phyloP scores from a whole-genome alignment of 1,140 invertebrate species.

The Reticulitermes speratus region DNA sequence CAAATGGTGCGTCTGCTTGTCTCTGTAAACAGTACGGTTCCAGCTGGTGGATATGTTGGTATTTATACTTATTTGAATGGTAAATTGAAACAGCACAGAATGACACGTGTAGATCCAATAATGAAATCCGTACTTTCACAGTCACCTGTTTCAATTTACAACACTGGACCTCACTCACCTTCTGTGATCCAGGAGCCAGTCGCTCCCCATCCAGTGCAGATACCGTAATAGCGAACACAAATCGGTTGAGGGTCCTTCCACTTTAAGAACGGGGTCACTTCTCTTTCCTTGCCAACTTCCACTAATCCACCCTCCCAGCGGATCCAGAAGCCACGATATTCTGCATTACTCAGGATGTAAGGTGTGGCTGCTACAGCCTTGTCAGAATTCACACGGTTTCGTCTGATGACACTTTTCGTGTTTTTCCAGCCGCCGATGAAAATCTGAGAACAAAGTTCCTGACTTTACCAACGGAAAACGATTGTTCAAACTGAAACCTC shows the following conservation, averaged over 20 bases:
- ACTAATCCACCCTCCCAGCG: conserved; percentile 67
- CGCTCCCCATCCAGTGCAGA: conserved; percentile 84
- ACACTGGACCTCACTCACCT: conserved; percentile 51
- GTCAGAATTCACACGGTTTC: conserved; percentile 75
- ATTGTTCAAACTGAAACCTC: too few species aligned
- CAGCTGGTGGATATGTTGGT: too few species aligned
- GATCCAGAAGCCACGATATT: conserved; percentile 81
- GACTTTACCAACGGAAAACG: too few species aligned
- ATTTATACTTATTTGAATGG: too few species aligned
- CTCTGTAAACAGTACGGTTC: too few species aligned
- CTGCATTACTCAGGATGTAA: conserved; percentile 63
- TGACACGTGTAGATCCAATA: too few species aligned
- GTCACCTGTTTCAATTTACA: neutral
- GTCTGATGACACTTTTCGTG: conserved; percentile 77
- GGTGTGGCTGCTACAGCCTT: conserved; percentile 70
- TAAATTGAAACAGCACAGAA: too few species aligned
- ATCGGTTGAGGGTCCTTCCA: conserved; percentile 70
- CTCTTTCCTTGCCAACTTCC: conserved; percentile 66
- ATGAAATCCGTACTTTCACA: too few species aligned
- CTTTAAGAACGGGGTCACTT: conserved; percentile 66
- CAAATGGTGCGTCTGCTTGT: too few species aligned
- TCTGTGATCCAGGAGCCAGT: conserved; percentile 79
- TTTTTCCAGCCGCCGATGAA: conserved; percentile 85
- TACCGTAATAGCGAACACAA: conserved; percentile 68
- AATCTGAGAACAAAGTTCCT: conserved; percentile 48